These are phyloP conservation scores for Drosophila kuntzei DNA, from an alignment of 2,888 invertebrate genomes.

Conservation along the genomic window DNA sequence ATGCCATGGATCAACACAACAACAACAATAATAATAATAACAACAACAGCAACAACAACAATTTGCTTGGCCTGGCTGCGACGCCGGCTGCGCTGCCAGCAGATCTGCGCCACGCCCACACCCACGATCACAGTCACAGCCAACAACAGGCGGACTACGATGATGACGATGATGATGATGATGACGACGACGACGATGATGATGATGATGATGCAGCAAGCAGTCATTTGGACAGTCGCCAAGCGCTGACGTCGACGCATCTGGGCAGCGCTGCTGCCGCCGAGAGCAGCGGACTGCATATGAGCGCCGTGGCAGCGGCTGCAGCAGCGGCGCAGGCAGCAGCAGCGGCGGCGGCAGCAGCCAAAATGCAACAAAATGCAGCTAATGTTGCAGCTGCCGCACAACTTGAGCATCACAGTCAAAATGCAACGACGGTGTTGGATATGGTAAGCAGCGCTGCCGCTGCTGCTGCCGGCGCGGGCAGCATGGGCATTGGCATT, in stretches of 20 bases:
- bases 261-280: constrained; percentile 49
- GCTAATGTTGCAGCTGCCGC: constrained; percentile 37
- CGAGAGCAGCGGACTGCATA: constrained; percentile 60
- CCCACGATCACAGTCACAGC: constrained; percentile 26
- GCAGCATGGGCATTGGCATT: constrained; percentile 21
- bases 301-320: constrained; percentile 66
- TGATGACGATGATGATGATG: constrained; percentile 60
- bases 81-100: constrained; percentile 39
- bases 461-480: constrained; percentile 8
- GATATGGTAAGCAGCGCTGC: constrained; percentile 53
- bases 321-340: constrained; percentile 69
- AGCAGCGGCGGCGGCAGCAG: constrained; percentile 65
- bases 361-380: constrained; percentile 68
- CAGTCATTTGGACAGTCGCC: constrained; percentile 40
- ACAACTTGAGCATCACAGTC: constrained; percentile 64
- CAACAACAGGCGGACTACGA: constrained; percentile 51
- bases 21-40: constrained; percentile 41
- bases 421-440: constrained; percentile 48
- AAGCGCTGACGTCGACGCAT: constrained; percentile 49
- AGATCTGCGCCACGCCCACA: constrained; percentile 41
- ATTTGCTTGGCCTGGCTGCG: constrained; percentile 15
- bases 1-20: constrained; percentile 41
- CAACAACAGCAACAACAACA: constrained; percentile 48
- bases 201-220: constrained; percentile 58
- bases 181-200: constrained; percentile 62